Evolutionary conservation across 2,888 invertebrate genomes (phyloP).

Genomic region (Nephrocerus scutellatus): DNA sequence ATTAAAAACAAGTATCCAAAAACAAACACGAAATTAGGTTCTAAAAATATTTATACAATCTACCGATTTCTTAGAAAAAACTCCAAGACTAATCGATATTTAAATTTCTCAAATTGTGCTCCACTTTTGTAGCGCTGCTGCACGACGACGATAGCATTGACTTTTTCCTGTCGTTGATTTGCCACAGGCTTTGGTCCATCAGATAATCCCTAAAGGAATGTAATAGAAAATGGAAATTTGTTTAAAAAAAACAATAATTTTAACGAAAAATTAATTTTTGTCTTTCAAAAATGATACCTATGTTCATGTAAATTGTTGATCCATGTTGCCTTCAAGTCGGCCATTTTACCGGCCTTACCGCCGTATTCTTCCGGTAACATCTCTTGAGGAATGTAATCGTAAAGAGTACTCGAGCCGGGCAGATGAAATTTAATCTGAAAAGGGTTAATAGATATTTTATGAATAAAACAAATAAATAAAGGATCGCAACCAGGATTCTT

Average conservation of each 20-base stretch:
- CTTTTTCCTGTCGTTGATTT: slow-evolving; percentile 48
- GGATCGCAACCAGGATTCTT: slow-evolving; percentile 27
- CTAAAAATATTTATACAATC: no score
- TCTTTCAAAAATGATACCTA: slow-evolving; percentile 56
- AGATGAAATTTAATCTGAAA: slow-evolving; percentile 63
- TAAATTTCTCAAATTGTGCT: slow-evolving; percentile 26
- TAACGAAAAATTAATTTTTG: slow-evolving; percentile 26
- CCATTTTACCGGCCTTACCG: slow-evolving; percentile 56
- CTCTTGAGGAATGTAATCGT: slow-evolving; percentile 57
- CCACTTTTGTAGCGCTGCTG: neutral
- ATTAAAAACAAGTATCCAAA: slow-evolving; percentile 2
- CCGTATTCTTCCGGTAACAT: slow-evolving; percentile 64
- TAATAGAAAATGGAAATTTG: neutral
- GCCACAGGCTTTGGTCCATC: slow-evolving; percentile 49
- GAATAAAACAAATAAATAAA: neutral
- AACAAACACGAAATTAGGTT: no score
- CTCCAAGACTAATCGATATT: slow-evolving; percentile 31
- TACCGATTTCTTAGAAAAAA: no score
- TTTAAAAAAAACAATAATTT: neutral
- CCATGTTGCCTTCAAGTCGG: slow-evolving; percentile 58
- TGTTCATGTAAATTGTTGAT: slow-evolving; percentile 54
- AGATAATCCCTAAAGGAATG: slow-evolving; percentile 52
- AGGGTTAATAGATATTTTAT: neutral
- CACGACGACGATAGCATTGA: slow-evolving; percentile 1
- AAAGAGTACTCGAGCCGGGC: slow-evolving; percentile 59